Conservation (phyloP, 2,113 vertebrate species). For the Charina bottae region DNA sequence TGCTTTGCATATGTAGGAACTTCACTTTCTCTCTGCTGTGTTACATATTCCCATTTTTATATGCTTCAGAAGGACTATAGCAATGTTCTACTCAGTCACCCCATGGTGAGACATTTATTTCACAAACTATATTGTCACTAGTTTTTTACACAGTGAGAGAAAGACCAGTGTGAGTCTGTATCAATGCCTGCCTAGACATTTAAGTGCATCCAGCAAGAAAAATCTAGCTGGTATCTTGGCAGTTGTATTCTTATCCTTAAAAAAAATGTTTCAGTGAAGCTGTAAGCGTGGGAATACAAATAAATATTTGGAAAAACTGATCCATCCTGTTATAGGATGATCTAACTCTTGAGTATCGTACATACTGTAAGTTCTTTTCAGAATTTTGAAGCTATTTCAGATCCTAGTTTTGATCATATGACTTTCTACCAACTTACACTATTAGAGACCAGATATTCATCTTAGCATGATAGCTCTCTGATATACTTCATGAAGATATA, state of each 20-base stretch:
- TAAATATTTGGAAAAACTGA: not conserved
- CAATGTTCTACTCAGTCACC: not conserved
- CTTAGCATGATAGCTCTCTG: not conserved
- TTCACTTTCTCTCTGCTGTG: not conserved
- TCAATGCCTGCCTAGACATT: conserved; percentile 22
- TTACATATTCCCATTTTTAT: not conserved
- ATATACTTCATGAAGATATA: not conserved
- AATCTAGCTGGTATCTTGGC: conserved; percentile 7
- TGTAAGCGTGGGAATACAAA: not conserved
- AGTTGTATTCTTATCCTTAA: not conserved
- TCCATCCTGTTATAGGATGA: not conserved
- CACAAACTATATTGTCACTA: not conserved
- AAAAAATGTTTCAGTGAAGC: not conserved
- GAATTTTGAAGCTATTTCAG: conserved; percentile 20
- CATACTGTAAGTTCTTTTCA: not conserved
- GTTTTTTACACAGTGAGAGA: not conserved
- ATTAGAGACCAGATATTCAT: not conserved
- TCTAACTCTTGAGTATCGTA: not conserved
- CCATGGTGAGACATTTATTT: not conserved
- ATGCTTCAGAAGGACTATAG: not conserved
- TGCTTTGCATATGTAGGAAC: not conserved
- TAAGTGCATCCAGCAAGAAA: conserved; percentile 19
- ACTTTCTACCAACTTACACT: not conserved
- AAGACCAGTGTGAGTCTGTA: not conserved
- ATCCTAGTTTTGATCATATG: not conserved